Evolutionary conservation across 2,113 vertebrate genomes (phyloP).

Genomic region (Tetrax tetrax): DNA sequence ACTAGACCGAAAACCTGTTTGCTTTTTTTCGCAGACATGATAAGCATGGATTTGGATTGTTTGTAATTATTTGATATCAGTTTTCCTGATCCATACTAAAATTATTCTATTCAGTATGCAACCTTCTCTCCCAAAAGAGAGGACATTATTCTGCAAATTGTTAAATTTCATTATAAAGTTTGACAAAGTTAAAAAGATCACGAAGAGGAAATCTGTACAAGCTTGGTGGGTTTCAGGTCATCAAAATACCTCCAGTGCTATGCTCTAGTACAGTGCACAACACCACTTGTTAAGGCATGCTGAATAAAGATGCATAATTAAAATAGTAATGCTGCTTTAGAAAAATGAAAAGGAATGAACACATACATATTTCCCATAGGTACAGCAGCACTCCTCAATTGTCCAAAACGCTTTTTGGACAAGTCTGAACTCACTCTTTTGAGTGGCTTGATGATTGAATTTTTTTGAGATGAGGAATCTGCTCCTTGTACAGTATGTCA

Average conservation of each 20-base stretch:
- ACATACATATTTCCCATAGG: not conserved
- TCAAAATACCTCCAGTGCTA: not conserved
- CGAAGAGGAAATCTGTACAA: not conserved
- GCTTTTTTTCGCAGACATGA: not conserved
- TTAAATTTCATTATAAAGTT: not conserved
- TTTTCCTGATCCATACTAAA: not conserved
- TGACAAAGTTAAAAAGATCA: not conserved
- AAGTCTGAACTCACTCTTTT: not conserved
- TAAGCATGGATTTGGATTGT: not conserved
- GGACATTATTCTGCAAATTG: not conserved
- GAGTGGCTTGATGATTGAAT: not conserved
- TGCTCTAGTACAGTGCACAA: not conserved
- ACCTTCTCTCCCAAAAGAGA: not conserved
- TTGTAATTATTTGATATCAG: not conserved
- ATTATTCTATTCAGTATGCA: not conserved
- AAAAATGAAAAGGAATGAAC: not conserved
- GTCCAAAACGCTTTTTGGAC: not conserved
- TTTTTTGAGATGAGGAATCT: not conserved
- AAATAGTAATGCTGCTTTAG: not conserved
- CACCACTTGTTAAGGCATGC: not conserved
- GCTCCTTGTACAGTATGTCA: not conserved
- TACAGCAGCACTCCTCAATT: not conserved
- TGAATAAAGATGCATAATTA: not conserved
- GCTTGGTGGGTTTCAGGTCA: not conserved
- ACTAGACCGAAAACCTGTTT: not conserved